Base-by-base conservation (phyloP, 2,888 invertebrate species). In the Acleris sparsana region DNA sequence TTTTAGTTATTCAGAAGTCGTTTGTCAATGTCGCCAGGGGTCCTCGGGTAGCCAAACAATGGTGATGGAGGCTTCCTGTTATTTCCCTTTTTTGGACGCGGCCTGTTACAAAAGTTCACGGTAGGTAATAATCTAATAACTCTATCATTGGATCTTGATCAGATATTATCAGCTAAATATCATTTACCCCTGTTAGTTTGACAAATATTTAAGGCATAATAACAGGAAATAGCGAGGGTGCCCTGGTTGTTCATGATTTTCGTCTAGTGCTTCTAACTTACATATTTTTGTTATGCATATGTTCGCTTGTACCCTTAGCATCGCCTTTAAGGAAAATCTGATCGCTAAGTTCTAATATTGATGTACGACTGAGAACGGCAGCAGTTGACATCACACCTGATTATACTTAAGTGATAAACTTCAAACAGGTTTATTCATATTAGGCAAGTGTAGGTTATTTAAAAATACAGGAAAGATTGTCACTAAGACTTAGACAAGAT, bases 21-120 rank as follows among this genome's bases (percentile, higher is more conserved):
- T 73, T 70, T 69, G 70, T 73, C 73, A 73, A 72, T 55, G 72
- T 73, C 73, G 53, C 62, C 55, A 44, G 46, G 48, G 29, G 53
- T 53, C 58, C 64, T 48, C 56, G 33, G 46, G 59, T 63, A 52
- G 43, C 62, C 69, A 68, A 69, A 70, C 67, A 70, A 70, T 64
- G 62, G 62, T 62, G 56, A 62, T 62, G 62, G 62, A 17, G 43
- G 43, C 51, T 55, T 57, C 60, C 62, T 57, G 53, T 65, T 62
- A 62, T 58, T 55, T 52, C 61, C 51, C 33, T 44, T 25, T 49
- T 44, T 51, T 20, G 55, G 65, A 61, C 65, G 33, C n/a, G 56
- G 55, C 43, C 60, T 55, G 61, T 61, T 55, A 51, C 18, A 25
- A 51, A 55, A 48, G 65, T 65, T 65, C 49, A 59, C 44, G 17